phyloP scores from a whole-genome alignment of 2,797 vertebrate species.

The Yasuhikotakia modesta region DNA sequence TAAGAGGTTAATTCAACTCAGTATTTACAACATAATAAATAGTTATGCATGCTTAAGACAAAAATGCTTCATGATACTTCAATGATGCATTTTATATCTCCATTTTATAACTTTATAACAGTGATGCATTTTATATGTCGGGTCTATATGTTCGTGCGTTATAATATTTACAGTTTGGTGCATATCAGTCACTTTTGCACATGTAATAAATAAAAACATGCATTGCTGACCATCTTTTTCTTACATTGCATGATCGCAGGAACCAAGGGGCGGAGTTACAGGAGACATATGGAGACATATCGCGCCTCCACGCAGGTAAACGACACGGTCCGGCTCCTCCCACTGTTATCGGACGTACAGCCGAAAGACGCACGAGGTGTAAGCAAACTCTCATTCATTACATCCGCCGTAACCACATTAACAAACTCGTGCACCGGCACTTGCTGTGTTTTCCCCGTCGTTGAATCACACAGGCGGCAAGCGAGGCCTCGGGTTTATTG shows the following conservation, averaged over 20 bases:
- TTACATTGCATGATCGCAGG: neutral
- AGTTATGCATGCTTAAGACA: neutral
- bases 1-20: too few species aligned
- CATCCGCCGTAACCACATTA: conserved; percentile 31
- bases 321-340: neutral
- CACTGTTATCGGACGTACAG: neutral
- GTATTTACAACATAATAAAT: neutral
- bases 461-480: conserved; percentile 36
- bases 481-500: conserved; percentile 27
- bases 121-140: too few species aligned
- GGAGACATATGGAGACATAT: neutral
- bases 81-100: too few species aligned
- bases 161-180: too few species aligned
- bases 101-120: too few species aligned
- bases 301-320: neutral
- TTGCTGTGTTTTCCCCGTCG: conserved; percentile 41
- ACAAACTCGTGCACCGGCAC: neutral
- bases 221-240: neutral
- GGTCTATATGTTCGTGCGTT: too few species aligned
- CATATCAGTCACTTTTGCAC: too few species aligned
- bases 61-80: too few species aligned
- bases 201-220: too few species aligned
- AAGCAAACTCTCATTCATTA: conserved; percentile 42
- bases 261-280: neutral
- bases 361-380: conserved; percentile 5